A percentile compares a stretch with the other conserved stretches of the same genome.
Conservation (phyloP, 2,113 vertebrate species). For the Psephotus haematonotus region DNA sequence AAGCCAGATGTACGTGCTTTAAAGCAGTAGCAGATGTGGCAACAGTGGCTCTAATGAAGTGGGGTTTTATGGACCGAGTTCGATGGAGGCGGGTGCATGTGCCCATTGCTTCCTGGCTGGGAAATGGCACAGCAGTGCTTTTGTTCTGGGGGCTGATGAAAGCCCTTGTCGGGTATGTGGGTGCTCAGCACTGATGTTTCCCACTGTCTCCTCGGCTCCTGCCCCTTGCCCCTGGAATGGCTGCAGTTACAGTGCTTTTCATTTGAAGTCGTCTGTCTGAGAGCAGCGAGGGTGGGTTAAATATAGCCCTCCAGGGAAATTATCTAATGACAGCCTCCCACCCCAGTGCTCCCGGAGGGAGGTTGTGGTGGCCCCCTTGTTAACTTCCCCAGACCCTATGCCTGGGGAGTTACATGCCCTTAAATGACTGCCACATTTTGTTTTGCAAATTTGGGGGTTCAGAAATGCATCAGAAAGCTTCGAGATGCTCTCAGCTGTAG, state of each 20-base stretch:
- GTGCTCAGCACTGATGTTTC: not conserved
- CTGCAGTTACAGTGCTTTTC: not conserved
- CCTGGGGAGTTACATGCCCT: not conserved
- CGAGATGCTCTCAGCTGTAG: not conserved
- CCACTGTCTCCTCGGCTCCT: not conserved
- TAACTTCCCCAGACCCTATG: not conserved
- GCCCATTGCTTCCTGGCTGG: fast-evolving
- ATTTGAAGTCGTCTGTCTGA: not conserved
- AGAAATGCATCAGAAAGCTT: not conserved
- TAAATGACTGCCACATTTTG: not conserved
- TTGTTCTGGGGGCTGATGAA: not conserved
- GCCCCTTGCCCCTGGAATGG: not conserved
- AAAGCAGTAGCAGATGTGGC: conserved; percentile 50
- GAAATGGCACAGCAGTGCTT: not conserved
- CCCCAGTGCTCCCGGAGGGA: not conserved
- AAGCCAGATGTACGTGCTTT: conserved; percentile 30
- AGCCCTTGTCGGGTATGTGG: not conserved
- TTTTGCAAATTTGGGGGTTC: not conserved
- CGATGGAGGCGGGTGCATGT: not conserved
- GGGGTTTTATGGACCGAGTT: not conserved
- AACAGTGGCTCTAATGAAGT: not conserved
- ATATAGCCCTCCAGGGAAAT: not conserved
- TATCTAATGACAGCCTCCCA: not conserved
- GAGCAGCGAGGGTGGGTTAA: not conserved
- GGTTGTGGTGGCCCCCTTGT: not conserved